A percentile compares a stretch with the other conserved stretches of the same genome.
Conservation (phyloP, 2,113 vertebrate species). For the Planiliza haematocheilus region DNA sequence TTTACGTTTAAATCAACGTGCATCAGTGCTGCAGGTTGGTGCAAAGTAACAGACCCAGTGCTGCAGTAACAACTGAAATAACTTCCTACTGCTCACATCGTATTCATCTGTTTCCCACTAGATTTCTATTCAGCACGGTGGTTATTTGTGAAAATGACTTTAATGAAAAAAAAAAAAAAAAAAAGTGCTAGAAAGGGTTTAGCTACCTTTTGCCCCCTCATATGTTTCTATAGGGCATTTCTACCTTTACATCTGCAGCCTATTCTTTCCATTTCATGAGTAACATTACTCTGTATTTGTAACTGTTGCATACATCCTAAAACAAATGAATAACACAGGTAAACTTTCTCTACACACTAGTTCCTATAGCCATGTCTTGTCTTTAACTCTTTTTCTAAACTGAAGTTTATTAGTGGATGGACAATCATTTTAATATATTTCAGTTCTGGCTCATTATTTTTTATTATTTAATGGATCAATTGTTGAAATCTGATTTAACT, state of each 20-base stretch:
- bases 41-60: neutral
- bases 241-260: neutral
- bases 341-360: neutral
- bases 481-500: no score
- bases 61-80: no score
- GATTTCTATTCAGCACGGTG: neutral
- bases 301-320: neutral
- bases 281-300: conserved; percentile 2
- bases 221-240: neutral
- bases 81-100: neutral
- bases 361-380: no score
- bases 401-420: no score
- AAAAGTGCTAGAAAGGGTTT: neutral
- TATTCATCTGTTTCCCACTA: neutral
- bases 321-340: neutral
- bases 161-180: neutral
- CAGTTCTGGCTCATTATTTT: no score
- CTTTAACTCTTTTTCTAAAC: no score
- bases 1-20: neutral
- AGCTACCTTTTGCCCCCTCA: neutral
- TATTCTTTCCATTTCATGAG: neutral
- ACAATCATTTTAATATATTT: no score
- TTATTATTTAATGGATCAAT: no score
- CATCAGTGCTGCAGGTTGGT: neutral
- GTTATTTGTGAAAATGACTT: neutral